Evolutionary conservation across 1,140 invertebrate species (phyloP), one percentile per base, ranked within the genome.

Genomic region (Drosophila obscura): DNA sequence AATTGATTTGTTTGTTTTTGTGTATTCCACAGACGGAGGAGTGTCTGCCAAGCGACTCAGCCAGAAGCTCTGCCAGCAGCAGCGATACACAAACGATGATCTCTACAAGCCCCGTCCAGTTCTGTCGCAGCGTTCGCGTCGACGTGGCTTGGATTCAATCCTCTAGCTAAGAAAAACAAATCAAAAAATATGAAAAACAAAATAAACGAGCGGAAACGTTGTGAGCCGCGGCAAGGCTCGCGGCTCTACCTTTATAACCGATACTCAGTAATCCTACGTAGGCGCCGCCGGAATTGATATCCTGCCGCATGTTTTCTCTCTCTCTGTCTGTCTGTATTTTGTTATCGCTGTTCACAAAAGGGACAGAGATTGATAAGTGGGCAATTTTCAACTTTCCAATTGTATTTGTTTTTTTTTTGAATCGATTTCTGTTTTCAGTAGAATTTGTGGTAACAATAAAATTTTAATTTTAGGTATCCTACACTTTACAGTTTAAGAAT

Each of bases 41-140:
- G n/a, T 68, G 59, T 68, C 79, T 31, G 22, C 58, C 15, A 66
- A 67, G 9, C 73, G 84, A 19, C 62, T 80, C 26, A 75, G 65
- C 63, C 73, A 75, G 63, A 91, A 91, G 65, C 59, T 88, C 5
- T 88, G 73, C 46, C 90, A 90, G 66, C 90, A 91, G 67, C 94
- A 95, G 87, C 93, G 94, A 60, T 95, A 95, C 75, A 93, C 93
- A 43, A 94, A 93, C 73, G 94, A 95, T 80, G 95, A 95, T 92
- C 91, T 95, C 63, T 95, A 95, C 90, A 95, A 95, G 90, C 95
- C 95, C 59, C 92, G 95, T 73, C 94, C 94, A 35, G 80, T 94
- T 22, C 71, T 89, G 51, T 85, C 91, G 76, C 72, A 91, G 78
- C 75, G 90, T 11, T 90, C 90, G 35, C 80, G 90, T 46, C 82